Percentiles rank a stretch among this genome's conserved stretches.
These are phyloP conservation scores for Tragelaphus buxtoni DNA, from an alignment of 2,113 vertebrate species.

Conservation along the genomic window DNA sequence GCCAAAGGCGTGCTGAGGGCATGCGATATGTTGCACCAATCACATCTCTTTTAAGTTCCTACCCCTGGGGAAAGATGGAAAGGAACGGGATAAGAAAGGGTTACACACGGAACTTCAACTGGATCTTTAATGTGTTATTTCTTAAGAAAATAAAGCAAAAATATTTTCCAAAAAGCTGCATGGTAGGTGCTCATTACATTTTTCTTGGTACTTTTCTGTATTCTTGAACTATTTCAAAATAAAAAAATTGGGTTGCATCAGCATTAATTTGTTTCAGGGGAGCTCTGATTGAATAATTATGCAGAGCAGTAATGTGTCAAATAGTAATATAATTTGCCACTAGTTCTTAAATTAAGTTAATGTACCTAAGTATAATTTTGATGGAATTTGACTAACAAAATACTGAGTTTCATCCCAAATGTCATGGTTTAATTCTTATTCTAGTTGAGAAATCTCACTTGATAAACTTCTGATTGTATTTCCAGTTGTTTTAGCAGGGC, in stretches of 20 bases:
- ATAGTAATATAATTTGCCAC: constrained; percentile 80
- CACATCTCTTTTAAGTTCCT: not conserved
- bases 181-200: constrained; percentile 31
- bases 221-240: constrained; percentile 69
- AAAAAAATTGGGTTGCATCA: constrained; percentile 75
- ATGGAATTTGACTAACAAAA: constrained; percentile 71
- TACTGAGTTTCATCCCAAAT: constrained; percentile 63
- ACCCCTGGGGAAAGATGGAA: not conserved
- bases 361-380: constrained; percentile 70
- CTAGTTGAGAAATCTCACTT: constrained; percentile 61
- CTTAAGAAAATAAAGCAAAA: constrained; percentile 2
- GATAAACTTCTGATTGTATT: constrained; percentile 68
- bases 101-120: not conserved
- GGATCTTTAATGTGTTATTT: not conserved
- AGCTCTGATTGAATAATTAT: constrained; percentile 80
- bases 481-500: constrained; percentile 55
- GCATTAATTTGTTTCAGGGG: constrained; percentile 80
- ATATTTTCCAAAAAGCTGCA: not conserved
- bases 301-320: constrained; percentile 78
- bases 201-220: constrained; percentile 52
- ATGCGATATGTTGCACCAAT: no score
- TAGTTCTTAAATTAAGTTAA: constrained; percentile 78
- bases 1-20: not conserved
- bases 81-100: not conserved
- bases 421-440: constrained; percentile 69